phyloP scores from a whole-genome alignment of 1,140 invertebrate genomes.

The Cyclina sinensis region DNA sequence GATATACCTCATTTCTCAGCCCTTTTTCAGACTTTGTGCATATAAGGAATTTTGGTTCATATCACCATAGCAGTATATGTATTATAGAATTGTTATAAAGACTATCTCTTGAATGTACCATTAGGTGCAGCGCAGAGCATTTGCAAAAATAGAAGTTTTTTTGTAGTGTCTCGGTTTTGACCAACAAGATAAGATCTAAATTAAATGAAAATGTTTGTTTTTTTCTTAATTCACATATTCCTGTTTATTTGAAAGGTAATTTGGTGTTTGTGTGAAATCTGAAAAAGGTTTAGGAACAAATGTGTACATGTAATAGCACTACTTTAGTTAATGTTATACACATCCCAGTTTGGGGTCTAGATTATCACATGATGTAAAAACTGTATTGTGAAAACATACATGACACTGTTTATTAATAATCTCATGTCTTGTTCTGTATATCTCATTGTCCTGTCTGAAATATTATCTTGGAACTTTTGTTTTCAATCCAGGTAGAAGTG shows the following conservation, averaged over 20 bases:
- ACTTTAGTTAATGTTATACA: slow-evolving; percentile 17
- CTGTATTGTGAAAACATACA: slow-evolving; percentile 25
- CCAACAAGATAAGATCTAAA: too few relatives aligned
- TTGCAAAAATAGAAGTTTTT: too few relatives aligned
- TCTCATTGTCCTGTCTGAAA: not conserved
- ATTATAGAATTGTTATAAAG: too few relatives aligned
- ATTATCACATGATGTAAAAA: slow-evolving; percentile 29
- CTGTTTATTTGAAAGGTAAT: too few relatives aligned
- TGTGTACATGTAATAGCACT: slow-evolving; percentile 4
- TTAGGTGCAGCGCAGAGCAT: too few relatives aligned
- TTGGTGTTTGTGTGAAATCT: slow-evolving; percentile 3
- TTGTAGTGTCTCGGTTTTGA: too few relatives aligned
- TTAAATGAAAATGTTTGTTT: too few relatives aligned
- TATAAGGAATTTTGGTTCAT: not conserved
- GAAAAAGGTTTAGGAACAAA: not conserved
- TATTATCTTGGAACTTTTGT: not conserved
- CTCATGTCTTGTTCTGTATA: not conserved
- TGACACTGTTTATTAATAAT: slow-evolving; percentile 28
- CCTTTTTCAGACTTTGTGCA: not conserved
- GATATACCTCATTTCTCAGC: not conserved
- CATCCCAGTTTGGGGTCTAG: not conserved
- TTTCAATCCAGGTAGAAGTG: not conserved
- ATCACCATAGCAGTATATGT: too few relatives aligned
- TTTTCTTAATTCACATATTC: too few relatives aligned
- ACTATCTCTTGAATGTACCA: too few relatives aligned